Percentiles rank a stretch among this genome's conserved stretches.
phyloP scores from a whole-genome alignment of 1,140 invertebrate genomes.

The Sarcophaga bullata region DNA sequence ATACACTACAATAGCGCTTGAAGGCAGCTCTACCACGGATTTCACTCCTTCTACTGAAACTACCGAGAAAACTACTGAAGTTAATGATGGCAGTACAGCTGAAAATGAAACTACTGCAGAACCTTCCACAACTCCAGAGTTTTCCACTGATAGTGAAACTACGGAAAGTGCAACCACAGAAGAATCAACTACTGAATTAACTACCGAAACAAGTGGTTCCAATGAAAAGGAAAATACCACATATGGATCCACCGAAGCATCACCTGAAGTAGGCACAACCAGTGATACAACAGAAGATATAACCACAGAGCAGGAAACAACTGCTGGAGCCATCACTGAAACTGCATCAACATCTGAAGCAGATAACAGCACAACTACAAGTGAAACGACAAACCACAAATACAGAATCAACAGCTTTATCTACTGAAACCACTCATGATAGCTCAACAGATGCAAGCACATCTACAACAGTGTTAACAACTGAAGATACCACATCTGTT shows the following conservation, averaged over 20 bases:
- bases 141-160: neutral
- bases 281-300: neutral
- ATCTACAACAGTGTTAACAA: neutral
- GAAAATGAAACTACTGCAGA: neutral
- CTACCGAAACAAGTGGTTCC: neutral
- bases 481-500: neutral
- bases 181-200: neutral
- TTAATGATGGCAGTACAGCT: neutral
- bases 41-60: too few relatives aligned
- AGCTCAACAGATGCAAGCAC: neutral
- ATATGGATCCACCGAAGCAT: neutral
- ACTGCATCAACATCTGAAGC: neutral
- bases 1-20: too few relatives aligned
- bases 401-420: neutral
- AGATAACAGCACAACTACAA: neutral
- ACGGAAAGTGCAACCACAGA: neutral
- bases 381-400: neutral
- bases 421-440: neutral
- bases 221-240: neutral
- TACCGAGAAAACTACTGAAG: neutral
- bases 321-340: neutral
- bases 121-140: neutral
- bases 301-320: neutral
- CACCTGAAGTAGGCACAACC: neutral
- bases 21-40: neutral